Evolutionary conservation across 37 sponge, comb jelly and placozoan species (phyloP), one percentile per base, ranked within the genome.

Genomic region (Haliclona indistincta): DNA sequence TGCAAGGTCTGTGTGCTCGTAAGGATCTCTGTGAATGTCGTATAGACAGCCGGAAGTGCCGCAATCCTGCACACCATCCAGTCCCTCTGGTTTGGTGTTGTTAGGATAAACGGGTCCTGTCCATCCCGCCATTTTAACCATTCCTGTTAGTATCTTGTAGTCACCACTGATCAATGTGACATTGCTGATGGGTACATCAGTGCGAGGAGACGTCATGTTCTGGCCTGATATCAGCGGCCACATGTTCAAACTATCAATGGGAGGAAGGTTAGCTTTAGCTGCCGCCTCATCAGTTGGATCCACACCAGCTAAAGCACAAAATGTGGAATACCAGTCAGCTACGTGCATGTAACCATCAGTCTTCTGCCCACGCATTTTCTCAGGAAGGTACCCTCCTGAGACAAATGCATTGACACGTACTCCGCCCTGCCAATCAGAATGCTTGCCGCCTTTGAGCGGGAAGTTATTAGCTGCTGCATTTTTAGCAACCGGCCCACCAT

Each of bases 371-470:
- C 75, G 66, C 65, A 38, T 75, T 2, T 28, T 13, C 52, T 61
- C 37, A 23, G 67, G 66, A n/a, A 82, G 41, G 22, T 54, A 49
- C 22, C 75, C 75, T 33, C 83, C 74, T 13, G 66, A 75, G 4
- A 49, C 83, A 56, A 82, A 82, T 3, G 83, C 83, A 44, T 76
- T 76, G 8, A 82, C 83, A 28, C 83, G 75, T 32, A 82, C 74
- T 4, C 83, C 83, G 4, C 83, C 83, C 44, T 82, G 75, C 52
- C 63, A 82, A 55, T 64, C 43, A 4, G 47, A 64, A 34, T 33
- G 29, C 38, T 82, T 82, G 4, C 68, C 83, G 22, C 83, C 83
- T 45, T 61, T 56, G n/a, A 82, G 74, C 4, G 83, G 83, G 30
- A 22, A 82, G 68, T 82, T 82, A 29, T 62, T 82, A 2, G 75